Evolutionary conservation across 2,113 vertebrate species (phyloP).

Genomic region (Anas platyrhynchos): DNA sequence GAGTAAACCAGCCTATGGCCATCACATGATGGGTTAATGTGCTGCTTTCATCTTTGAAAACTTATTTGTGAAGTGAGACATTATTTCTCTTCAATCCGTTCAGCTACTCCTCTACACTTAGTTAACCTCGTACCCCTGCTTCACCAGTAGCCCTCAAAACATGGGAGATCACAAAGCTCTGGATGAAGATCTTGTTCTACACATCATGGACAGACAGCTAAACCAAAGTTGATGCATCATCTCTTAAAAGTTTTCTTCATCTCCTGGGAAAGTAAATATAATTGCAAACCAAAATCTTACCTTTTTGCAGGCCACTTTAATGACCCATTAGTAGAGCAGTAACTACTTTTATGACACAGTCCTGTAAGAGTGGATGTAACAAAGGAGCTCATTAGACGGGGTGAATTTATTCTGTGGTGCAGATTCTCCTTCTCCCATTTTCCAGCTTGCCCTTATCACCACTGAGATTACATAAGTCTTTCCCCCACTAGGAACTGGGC

Average conservation of each 20-base stretch:
- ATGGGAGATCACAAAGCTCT: background rate
- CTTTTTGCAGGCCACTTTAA: background rate
- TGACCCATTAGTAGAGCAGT: background rate
- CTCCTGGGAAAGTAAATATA: background rate
- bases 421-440: background rate
- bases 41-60: background rate
- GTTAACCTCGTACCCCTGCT: background rate
- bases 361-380: background rate
- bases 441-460: background rate
- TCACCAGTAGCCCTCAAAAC: background rate
- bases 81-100: background rate
- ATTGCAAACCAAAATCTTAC: background rate
- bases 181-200: background rate
- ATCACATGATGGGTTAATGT: background rate
- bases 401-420: background rate
- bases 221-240: background rate
- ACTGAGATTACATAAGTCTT: background rate
- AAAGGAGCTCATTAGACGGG: background rate
- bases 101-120: background rate
- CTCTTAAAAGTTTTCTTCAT: background rate
- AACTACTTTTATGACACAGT: background rate
- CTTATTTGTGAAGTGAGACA: background rate
- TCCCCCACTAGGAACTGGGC: background rate
- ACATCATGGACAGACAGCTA: background rate
- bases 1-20: background rate